Evolutionary conservation across 1,140 invertebrate species (phyloP), one percentile per base, ranked within the genome.

Genomic region (Pachypsylla venusta): DNA sequence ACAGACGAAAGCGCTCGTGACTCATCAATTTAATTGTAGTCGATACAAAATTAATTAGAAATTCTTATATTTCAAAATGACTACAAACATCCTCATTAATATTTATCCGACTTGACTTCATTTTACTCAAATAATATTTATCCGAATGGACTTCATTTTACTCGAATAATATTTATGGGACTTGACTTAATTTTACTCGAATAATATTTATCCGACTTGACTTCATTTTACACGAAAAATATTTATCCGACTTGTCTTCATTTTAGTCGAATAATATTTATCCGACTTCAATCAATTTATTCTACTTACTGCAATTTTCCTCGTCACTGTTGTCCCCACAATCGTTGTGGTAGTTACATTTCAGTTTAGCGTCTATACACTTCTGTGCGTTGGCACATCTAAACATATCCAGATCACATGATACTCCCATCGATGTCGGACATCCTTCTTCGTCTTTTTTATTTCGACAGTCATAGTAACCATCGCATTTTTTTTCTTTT

Each of bases 271-370:
- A 14, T 19, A 19, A 35, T n/a, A 12, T 10, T 35, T 35, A 35
- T n/a, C n/a, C 10, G n/a, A 35, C 30, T 35, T 16, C 5, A 19
- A 58, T 13, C 2, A 42, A 58, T n/a, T 24, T 42, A 58, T 25
- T 20, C 25, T 57, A 82, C 82, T 79, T 70, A 88, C 85, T 85
- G 78, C 88, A 91, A 59, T 79, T 80, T 63, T 81, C 79, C 70
- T 95, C 91, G 70, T 94, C 91, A 7, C 85, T 88, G 67, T 88
- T 89, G 69, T 93, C 91, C 3, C 81, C 85, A 66, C 89, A 93
- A 68, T 93, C 89, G 69, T 90, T 83, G 67, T 82, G 82, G 70
- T 93, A 87, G 72, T 93, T 89, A 70, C 91, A 94, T 69, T 89
- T 89, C 62, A 81, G 77, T 35, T 76, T 73, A 30, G 79, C 77